These are phyloP conservation scores for Bruchidius siliquastri DNA, from an alignment of 2,888 invertebrate genomes.

Conservation along the genomic window DNA sequence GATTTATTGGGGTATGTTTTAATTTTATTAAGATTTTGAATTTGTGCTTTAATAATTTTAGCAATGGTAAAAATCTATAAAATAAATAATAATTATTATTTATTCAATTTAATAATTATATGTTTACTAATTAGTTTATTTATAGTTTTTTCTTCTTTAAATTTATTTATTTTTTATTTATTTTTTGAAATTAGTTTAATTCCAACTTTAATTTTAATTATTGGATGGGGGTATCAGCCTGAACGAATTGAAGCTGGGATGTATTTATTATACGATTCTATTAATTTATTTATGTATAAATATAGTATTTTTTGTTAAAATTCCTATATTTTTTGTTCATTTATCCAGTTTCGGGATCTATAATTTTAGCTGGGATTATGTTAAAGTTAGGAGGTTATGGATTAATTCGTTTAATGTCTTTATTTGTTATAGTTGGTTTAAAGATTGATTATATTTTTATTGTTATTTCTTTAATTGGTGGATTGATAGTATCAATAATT, in stretches of 20 bases:
- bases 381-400: conserved; percentile 72
- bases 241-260: conserved; percentile 63
- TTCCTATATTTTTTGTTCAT: conserved; percentile 67
- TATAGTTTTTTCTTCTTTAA: conserved; percentile 55
- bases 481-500: conserved; percentile 58
- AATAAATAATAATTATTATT: conserved; percentile 45
- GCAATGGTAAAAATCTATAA: conserved; percentile 51
- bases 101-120: conserved; percentile 51
- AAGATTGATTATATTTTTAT: conserved; percentile 52
- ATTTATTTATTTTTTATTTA: conserved; percentile 64
- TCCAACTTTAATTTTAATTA: conserved; percentile 63
- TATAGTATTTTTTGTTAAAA: conserved; percentile 65
- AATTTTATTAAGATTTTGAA: conserved; percentile 57
- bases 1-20: conserved; percentile 54
- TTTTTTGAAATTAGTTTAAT: conserved; percentile 67
- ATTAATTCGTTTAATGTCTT: conserved; percentile 53
- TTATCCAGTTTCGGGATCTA: conserved; percentile 65
- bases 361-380: conserved; percentile 69
- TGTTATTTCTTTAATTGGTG: conserved; percentile 55
- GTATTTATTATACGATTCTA: conserved; percentile 57
- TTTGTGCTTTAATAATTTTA: conserved; percentile 57
- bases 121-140: conserved; percentile 54
- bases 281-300: conserved; percentile 53
- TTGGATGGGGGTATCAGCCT: conserved; percentile 64
- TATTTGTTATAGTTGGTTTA: conserved; percentile 49